Base-by-base conservation (phyloP, 2,797 vertebrate species). In the Champsocephalus esox region DNA sequence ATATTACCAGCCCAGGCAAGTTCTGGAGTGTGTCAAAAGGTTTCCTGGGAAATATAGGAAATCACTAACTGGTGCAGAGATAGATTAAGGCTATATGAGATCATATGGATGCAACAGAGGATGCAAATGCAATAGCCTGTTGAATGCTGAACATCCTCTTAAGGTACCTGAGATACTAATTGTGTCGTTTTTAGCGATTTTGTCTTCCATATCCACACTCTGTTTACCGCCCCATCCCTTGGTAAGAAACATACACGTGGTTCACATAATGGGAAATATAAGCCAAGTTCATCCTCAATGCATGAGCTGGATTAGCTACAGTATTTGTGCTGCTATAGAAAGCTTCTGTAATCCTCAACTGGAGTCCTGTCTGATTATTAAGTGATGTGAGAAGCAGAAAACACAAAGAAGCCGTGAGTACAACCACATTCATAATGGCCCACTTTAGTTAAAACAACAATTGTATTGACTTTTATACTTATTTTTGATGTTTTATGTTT, bases 11-110 rank as follows among this genome's bases (percentile, higher is more conserved):
- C 59, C 28, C 34, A 50, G 49, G 28, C 49, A 78, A 16, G 12
- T 80, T 77, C 44, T 68, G 38, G 61, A 65, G 19, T 50, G 55
- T 19, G 51, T 81, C 13, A 19, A 80, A 84, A 61, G 49, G 63
- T 57, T 77, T 83, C 64, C 64, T 83, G 81, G 66, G 77, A 89
- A 87, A 88, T 85, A 85, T 77, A 72, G 78, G 70, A 88, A 87
- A 84, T 87, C 74, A 55, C 69, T 87, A 82, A 51, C 52, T 84
- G 59, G 63, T 56, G 71, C 66, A 56, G 49, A 73, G 58, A 45
- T 55, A 44, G 49, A 73, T 12, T 63, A 70, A 79, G 68, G 38
- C 62, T 67, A 44, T 70, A 64, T 72, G 61, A 69, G 72, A 74
- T 32, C 56, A 79, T 73, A 21, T 66, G 32, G 46, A 66, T 64